Conservation (phyloP, 2,888 invertebrate genomes). For the Andrena bucephala region DNA sequence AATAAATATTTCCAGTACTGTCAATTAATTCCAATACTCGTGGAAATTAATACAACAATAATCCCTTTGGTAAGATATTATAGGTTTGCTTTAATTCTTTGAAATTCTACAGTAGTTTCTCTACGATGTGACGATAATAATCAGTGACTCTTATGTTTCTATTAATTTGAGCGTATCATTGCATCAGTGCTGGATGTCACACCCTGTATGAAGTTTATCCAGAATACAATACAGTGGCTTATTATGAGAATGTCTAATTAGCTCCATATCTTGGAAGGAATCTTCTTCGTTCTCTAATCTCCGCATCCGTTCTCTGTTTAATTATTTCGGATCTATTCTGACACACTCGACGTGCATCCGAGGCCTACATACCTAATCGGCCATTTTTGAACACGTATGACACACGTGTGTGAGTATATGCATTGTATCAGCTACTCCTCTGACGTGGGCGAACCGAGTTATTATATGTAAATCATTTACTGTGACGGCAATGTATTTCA, state of each 20-base stretch:
- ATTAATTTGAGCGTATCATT: too few species aligned
- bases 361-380: constrained; percentile 24
- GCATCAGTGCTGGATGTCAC: too few species aligned
- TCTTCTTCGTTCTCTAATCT: constrained; percentile 16
- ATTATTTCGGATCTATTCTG: constrained; percentile 29
- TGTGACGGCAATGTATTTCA: constrained; percentile 8
- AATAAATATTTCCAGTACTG: too few species aligned
- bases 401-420: constrained; percentile 33
- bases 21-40: too few species aligned
- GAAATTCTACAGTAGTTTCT: too few species aligned
- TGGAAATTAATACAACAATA: too few species aligned
- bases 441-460: constrained; percentile 4
- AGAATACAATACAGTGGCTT: neutral
- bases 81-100: too few species aligned
- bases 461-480: constrained; percentile 55
- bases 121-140: too few species aligned
- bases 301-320: constrained; percentile 8
- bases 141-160: too few species aligned
- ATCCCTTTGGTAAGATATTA: too few species aligned
- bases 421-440: constrained; percentile 16
- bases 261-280: neutral
- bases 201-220: too few species aligned
- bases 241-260: neutral
- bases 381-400: constrained; percentile 17
- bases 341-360: constrained; percentile 9